Base-by-base conservation (phyloP, 2,888 invertebrate genomes). In the Pediacus dermestoides region DNA sequence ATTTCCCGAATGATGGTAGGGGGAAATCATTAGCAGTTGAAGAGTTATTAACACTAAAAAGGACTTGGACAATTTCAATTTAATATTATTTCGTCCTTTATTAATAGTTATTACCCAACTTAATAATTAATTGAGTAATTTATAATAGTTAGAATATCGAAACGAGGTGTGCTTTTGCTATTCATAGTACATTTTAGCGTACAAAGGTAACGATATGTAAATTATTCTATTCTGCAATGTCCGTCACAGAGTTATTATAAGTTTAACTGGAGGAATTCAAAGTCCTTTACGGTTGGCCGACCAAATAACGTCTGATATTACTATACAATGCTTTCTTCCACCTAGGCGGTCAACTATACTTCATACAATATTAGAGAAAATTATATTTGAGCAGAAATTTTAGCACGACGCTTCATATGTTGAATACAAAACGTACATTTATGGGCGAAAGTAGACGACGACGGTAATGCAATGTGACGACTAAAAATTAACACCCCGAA, bases 141-240 rank as follows among this genome's bases (percentile, higher is more conserved):
- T n/a, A n/a, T n/a, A n/a, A n/a, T n/a, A n/a, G n/a, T n/a, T n/a
- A n/a, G n/a, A n/a, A n/a, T n/a, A n/a, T n/a, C n/a, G n/a, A n/a
- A n/a, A n/a, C n/a, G n/a, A n/a, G n/a, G n/a, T n/a, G n/a, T n/a
- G n/a, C n/a, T n/a, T n/a, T n/a, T n/a, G n/a, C n/a, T n/a, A n/a
- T n/a, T n/a, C n/a, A n/a, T n/a, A n/a, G n/a, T n/a, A n/a, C n/a
- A n/a, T n/a, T n/a, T n/a, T n/a, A n/a, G n/a, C n/a, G 35, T 26
- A 36, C 37, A 32, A 47, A 44, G 44, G 47, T 44, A 37, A 35
- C 43, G 31, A 25, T 34, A 37, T 44, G 44, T 39, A 48, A 46
- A 48, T 48, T 48, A 48, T 46, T 48, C 37, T 27, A 39, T 30
- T 33, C 43, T 39, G 37, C 46, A 37, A 30, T 46, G 46, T 43